Conservation (phyloP, 64 coral and sea anemone species). For the Porites lutea region DNA sequence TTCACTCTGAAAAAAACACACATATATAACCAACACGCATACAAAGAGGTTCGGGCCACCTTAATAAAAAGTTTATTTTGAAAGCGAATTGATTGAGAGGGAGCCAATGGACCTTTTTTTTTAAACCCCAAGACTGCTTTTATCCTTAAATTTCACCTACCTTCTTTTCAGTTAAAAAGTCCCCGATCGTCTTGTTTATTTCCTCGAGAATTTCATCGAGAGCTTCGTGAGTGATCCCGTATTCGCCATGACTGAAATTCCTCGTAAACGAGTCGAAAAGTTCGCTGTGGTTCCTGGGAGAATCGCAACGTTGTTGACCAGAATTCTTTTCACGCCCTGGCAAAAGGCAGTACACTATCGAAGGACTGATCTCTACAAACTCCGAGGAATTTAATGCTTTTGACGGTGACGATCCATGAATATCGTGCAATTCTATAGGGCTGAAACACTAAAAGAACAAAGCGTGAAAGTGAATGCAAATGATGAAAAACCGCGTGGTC, state of each 20-base stretch:
- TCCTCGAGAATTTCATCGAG: neutral
- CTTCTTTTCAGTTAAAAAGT: neutral
- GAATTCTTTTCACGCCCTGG: neutral
- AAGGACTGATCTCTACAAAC: neutral
- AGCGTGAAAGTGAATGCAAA: too few relatives aligned
- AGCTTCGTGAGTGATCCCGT: neutral
- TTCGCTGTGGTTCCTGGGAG: constrained; percentile 19
- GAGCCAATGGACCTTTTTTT: too few relatives aligned
- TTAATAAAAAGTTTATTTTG: too few relatives aligned
- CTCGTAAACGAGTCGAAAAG: neutral
- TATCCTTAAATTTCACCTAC: neutral
- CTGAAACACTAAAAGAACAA: neutral
- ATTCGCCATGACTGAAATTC: constrained; percentile 23
- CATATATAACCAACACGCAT: too few relatives aligned
- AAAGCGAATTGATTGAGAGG: too few relatives aligned
- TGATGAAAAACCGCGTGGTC: too few relatives aligned
- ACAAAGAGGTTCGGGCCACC: too few relatives aligned
- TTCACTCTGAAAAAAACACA: too few relatives aligned
- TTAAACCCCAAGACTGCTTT: too few relatives aligned
- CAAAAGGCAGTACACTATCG: constrained; percentile 18
- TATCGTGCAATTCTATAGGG: neutral
- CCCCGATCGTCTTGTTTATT: neutral
- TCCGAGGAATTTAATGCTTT: neutral
- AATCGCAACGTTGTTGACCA: neutral
- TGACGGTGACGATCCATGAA: neutral